These are phyloP conservation scores for Varroa destructor DNA, from an alignment of 1,140 invertebrate species.

Conservation along the genomic window DNA sequence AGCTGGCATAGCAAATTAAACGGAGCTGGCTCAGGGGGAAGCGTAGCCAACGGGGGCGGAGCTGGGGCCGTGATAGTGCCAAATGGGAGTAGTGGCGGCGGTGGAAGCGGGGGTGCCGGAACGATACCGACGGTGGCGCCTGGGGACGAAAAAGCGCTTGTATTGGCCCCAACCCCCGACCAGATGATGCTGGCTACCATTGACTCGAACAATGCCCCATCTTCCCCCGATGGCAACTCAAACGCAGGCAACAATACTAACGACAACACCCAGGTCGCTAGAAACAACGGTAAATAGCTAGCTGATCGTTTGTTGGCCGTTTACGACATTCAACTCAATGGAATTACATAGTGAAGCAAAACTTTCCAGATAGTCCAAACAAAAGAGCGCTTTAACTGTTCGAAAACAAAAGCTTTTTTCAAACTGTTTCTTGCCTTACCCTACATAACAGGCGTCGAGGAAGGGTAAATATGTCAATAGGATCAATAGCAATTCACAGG, in stretches of 20 bases:
- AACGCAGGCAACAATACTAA: not conserved
- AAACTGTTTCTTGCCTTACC: no score
- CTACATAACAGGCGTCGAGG: no score
- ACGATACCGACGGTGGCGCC: conserved; percentile 8
- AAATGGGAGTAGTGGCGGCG: not conserved
- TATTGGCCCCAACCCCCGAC: conserved; percentile 3
- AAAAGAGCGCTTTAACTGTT: no score
- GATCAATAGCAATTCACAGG: no score
- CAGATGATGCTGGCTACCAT: conserved; percentile 25
- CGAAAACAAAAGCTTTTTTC: no score
- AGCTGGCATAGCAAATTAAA: conserved; percentile 19
- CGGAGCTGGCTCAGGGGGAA: not conserved
- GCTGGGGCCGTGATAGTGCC: no score
- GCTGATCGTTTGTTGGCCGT: no score
- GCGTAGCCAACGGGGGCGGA: no score
- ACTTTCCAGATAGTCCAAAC: no score
- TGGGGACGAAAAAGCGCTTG: conserved; percentile 13
- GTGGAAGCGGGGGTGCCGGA: not conserved
- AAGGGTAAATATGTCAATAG: no score
- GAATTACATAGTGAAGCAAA: no score
- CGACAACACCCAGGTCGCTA: conserved; percentile 27
- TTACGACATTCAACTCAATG: no score
- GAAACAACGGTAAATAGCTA: conserved; percentile 13
- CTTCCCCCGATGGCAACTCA: conserved; percentile 18
- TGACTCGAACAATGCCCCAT: conserved; percentile 22